Evolutionary conservation across 2,888 invertebrate genomes (phyloP).

Genomic region (Tanypteryx hageni): DNA sequence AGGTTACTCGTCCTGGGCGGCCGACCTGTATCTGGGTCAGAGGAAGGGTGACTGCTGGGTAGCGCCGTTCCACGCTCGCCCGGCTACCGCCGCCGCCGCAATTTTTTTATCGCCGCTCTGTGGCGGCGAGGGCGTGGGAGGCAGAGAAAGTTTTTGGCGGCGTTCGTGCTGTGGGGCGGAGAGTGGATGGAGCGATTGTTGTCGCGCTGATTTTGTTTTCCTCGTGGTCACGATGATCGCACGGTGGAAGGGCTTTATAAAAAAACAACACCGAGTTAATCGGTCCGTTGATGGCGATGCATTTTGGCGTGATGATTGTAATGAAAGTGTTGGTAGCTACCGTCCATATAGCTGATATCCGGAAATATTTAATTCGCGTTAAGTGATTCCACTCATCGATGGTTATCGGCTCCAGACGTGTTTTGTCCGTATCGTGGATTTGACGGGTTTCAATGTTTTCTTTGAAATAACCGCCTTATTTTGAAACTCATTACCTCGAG

Average conservation of each 20-base stretch:
- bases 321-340: no score
- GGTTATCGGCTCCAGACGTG: no score
- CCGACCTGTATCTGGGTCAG: slow-evolving; percentile 42
- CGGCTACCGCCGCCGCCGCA: neutral
- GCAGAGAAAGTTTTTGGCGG: slow-evolving; percentile 31
- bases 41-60: neutral
- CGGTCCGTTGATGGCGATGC: no score
- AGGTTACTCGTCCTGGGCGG: slow-evolving; percentile 20
- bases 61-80: slow-evolving; percentile 11
- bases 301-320: no score
- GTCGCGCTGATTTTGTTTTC: neutral
- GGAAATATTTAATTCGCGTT: no score
- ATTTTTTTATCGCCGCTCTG: neutral
- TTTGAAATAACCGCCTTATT: no score
- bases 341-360: no score
- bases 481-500: no score
- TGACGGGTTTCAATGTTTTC: no score
- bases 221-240: neutral
- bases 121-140: neutral
- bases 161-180: neutral
- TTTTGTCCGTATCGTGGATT: no score
- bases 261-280: no score
- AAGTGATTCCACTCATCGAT: no score
- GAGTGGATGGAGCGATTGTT: neutral
- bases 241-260: neutral